Conservation (phyloP, 2,888 invertebrate genomes). For the Protula sp. region DNA sequence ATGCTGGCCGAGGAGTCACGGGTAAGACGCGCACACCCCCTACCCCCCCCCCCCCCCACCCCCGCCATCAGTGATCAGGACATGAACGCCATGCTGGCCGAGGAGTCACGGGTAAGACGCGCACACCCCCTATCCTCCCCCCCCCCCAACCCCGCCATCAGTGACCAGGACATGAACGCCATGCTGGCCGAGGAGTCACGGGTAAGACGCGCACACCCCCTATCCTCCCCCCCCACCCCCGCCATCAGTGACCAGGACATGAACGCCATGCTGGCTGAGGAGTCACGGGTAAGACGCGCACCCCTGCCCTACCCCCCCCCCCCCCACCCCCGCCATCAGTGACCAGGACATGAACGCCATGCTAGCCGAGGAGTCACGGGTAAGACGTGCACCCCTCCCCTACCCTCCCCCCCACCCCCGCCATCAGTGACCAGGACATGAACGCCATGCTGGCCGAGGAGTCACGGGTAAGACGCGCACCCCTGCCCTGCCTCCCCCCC, state of each 20-base stretch:
- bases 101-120: conserved; percentile 72
- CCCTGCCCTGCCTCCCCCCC: not conserved
- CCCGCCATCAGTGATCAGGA: conserved; percentile 98
- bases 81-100: conserved; percentile 98
- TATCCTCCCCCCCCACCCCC: not conserved
- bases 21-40: conserved; percentile 32
- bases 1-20: conserved; percentile 97
- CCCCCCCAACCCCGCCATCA: conserved; percentile 86
- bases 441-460: conserved; percentile 98
- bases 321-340: too few species aligned
- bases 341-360: too few species aligned
- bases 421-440: conserved; percentile 99
- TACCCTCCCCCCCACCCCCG: conserved; percentile 74
- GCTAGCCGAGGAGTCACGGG: conserved; percentile 96
- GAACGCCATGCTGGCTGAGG: too few species aligned
- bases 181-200: conserved; percentile 97
- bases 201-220: conserved; percentile 32
- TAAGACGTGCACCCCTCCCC: conserved; percentile 84
- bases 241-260: too few species aligned
- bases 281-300: too few species aligned
- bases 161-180: conserved; percentile 99
- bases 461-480: conserved; percentile 68
- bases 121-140: not conserved
- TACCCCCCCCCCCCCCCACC: conserved; percentile 60
- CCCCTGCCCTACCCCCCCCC: too few species aligned